Evolutionary conservation across 1,140 invertebrate genomes (phyloP).

Genomic region (Sipha flava): DNA sequence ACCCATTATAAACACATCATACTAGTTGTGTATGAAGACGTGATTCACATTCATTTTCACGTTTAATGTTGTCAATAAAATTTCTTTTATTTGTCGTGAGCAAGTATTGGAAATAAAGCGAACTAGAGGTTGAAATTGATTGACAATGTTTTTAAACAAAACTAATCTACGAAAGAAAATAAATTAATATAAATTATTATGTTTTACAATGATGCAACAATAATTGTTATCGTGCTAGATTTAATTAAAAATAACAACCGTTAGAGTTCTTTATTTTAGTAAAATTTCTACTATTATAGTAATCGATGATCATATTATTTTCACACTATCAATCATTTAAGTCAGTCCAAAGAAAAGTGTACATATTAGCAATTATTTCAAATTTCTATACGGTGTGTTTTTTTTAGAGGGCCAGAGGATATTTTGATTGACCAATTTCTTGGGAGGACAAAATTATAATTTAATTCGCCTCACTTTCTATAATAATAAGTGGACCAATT

Average conservation of each 20-base stretch:
- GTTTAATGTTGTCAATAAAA: not conserved
- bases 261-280: too few species aligned
- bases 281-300: too few species aligned
- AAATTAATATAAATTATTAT: too few species aligned
- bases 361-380: too few species aligned
- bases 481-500: not conserved
- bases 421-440: not conserved
- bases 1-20: not conserved
- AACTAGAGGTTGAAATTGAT: not conserved
- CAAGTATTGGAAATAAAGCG: not conserved
- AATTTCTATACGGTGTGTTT: too few species aligned
- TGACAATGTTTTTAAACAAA: not conserved
- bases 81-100: not conserved
- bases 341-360: too few species aligned
- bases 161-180: not conserved
- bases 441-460: not conserved
- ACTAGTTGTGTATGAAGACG: not conserved
- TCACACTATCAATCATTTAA: too few species aligned
- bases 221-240: too few species aligned
- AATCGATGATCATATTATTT: too few species aligned
- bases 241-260: too few species aligned
- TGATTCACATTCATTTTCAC: not conserved
- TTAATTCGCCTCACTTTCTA: not conserved
- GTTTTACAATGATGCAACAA: too few species aligned
- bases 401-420: not conserved